Conservation (phyloP, 2,113 vertebrate genomes). For the Aptenodytes forsteri region DNA sequence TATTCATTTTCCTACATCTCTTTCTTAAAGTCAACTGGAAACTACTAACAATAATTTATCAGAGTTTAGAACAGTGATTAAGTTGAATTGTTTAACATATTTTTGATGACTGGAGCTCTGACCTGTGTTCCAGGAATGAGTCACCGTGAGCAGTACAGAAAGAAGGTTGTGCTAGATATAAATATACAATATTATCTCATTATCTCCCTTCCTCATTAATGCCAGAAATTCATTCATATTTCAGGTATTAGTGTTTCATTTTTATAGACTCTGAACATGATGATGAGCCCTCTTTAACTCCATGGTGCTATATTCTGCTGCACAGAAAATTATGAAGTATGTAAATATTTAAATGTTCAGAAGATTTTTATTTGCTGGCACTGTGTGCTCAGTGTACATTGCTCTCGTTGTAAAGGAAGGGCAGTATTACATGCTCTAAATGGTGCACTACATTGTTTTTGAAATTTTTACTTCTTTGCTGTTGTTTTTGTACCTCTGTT, state of each 20-base stretch:
- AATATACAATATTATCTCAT: background rate
- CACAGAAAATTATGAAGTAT: background rate
- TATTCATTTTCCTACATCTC: background rate
- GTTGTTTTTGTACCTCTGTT: background rate
- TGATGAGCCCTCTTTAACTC: background rate
- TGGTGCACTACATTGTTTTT: background rate
- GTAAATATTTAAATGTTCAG: background rate
- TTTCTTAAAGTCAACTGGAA: background rate
- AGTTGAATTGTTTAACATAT: background rate
- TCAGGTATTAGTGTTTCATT: background rate
- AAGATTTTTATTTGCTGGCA: background rate
- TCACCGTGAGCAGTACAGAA: background rate
- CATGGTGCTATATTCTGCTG: background rate
- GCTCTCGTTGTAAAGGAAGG: background rate
- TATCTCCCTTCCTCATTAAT: background rate
- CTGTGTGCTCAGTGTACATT: background rate
- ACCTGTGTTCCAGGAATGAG: background rate
- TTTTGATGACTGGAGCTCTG: background rate
- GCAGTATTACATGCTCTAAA: background rate
- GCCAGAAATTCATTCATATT: background rate
- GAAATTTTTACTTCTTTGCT: background rate
- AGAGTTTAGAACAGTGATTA: background rate
- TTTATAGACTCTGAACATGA: background rate
- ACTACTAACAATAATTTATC: background rate
- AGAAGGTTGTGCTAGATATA: background rate